Percentiles rank a stretch among this genome's conserved stretches.
phyloP scores from a whole-genome alignment of 2,797 vertebrate genomes.

The Thalassophryne amazonica region DNA sequence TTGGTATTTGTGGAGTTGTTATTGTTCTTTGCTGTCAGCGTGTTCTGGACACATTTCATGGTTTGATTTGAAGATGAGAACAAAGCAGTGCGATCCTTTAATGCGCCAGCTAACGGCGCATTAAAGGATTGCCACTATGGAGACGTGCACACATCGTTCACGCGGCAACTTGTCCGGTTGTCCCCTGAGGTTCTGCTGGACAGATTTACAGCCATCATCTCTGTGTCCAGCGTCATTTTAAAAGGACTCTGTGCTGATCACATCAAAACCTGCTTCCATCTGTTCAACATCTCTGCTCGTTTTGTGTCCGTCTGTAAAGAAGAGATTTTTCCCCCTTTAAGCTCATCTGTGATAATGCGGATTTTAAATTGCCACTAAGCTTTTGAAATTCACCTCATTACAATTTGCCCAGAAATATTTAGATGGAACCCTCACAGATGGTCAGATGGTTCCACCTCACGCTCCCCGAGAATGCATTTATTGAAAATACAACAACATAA shows the following conservation, averaged over 20 bases:
- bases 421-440: slow-evolving; percentile 21
- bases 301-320: not conserved
- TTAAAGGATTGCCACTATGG: slow-evolving; percentile 11
- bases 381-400: slow-evolving; percentile 14
- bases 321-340: not conserved
- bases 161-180: slow-evolving; percentile 17
- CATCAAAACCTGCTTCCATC: not conserved
- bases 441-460: slow-evolving; percentile 6
- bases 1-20: slow-evolving; percentile 37
- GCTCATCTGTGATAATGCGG: slow-evolving; percentile 8
- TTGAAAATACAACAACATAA: slow-evolving; percentile 23
- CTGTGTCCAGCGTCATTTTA: slow-evolving; percentile 15
- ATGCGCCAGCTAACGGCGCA: slow-evolving; percentile 17
- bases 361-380: slow-evolving; percentile 4
- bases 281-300: not conserved
- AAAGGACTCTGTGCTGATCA: slow-evolving; percentile 22
- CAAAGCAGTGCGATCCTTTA: slow-evolving; percentile 1
- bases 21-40: slow-evolving; percentile 14
- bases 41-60: slow-evolving; percentile 12
- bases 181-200: slow-evolving; percentile 9
- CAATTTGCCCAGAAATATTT: slow-evolving; percentile 33
- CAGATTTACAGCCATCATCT: slow-evolving; percentile 13
- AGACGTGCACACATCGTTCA: slow-evolving; percentile 9
- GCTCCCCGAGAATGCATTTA: slow-evolving; percentile 28
- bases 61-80: slow-evolving; percentile 25